A percentile compares a stretch with the other conserved stretches of the same genome.
Evolutionary conservation across 2,113 vertebrate species (phyloP).

Genomic region (Poeciliopsis prolifica): DNA sequence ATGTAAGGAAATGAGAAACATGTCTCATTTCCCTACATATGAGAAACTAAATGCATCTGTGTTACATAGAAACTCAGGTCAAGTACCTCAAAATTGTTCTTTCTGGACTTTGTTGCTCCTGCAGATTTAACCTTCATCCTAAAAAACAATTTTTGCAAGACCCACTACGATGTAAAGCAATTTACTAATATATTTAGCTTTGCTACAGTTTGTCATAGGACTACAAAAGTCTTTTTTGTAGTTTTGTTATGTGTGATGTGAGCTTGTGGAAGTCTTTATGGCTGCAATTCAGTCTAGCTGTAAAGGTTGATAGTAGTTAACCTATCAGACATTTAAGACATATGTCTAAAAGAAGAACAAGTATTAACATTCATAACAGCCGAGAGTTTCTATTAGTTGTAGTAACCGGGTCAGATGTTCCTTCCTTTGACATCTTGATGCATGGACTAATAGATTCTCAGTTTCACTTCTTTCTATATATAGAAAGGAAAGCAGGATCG

Average conservation of each 20-base stretch:
- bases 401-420: constrained; percentile 2
- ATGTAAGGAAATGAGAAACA: no score
- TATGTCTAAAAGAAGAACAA: constrained; percentile 4
- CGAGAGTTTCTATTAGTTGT: constrained; percentile 35
- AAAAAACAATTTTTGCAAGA: constrained; percentile 3
- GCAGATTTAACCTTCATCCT: not conserved
- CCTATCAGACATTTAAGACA: constrained; percentile 4
- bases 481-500: constrained; percentile 67
- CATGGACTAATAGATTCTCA: constrained; percentile 33
- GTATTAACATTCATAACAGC: constrained; percentile 20
- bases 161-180: constrained; percentile 1
- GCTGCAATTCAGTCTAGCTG: constrained; percentile 32
- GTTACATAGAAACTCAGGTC: not conserved
- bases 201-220: constrained; percentile 52
- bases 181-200: constrained; percentile 42
- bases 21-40: no score
- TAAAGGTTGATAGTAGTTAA: constrained; percentile 22
- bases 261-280: constrained; percentile 41
- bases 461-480: constrained; percentile 60
- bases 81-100: not conserved
- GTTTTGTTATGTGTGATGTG: constrained; percentile 38
- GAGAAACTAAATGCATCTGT: not conserved
- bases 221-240: constrained; percentile 57
- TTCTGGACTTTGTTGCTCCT: not conserved
- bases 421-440: constrained; percentile 16